Evolutionary conservation across 2,888 invertebrate genomes (phyloP).

Genomic region (Callyntrura guangdongensis): DNA sequence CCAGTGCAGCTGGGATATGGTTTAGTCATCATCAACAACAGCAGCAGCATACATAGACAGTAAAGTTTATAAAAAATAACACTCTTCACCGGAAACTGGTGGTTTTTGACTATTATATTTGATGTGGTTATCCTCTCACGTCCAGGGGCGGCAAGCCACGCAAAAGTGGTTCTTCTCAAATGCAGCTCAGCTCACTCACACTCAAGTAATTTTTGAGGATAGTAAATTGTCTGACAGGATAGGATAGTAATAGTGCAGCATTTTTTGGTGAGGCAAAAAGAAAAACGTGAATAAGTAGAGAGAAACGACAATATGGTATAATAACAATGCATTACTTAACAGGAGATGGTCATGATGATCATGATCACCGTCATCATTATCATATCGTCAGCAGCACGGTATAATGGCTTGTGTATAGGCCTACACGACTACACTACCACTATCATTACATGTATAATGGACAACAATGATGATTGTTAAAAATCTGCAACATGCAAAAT

Average conservation of each 20-base stretch:
- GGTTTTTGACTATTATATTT: constrained; percentile 78
- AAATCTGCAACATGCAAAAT: neutral
- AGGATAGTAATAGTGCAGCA: neutral
- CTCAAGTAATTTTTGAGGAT: neutral
- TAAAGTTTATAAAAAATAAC: constrained; percentile 62
- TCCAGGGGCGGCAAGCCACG: constrained; percentile 82
- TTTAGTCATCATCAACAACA: neutral
- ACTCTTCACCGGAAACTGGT: constrained; percentile 80
- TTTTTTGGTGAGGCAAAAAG: neutral
- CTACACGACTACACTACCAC: neutral
- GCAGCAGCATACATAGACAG: constrained; percentile 4
- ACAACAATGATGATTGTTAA: constrained; percentile 1
- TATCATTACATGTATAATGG: constrained; percentile 3
- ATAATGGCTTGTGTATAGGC: neutral
- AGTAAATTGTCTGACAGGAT: no score
- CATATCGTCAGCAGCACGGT: neutral
- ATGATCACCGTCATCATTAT: neutral
- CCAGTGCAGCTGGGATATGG: no score
- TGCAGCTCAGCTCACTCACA: constrained; percentile 25
- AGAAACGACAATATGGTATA: neutral
- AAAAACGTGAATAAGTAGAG: neutral
- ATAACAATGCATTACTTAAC: neutral
- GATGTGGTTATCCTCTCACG: constrained; percentile 83
- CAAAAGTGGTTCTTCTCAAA: constrained; percentile 79
- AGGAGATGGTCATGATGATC: neutral